Evolutionary conservation across 2,797 vertebrate genomes (phyloP).

Genomic region (Amblyraja radiata): DNA sequence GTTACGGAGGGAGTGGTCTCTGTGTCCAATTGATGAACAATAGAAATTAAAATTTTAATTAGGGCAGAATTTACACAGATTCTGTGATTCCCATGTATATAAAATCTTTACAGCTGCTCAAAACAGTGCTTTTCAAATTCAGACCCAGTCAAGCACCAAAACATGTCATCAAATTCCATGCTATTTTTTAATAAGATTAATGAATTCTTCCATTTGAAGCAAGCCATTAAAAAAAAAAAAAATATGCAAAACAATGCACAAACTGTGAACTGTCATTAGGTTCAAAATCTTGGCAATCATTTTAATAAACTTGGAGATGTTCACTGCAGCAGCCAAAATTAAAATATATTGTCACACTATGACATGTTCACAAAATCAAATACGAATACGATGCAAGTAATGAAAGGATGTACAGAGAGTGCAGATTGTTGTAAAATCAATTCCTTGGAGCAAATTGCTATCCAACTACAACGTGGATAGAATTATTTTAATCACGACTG

Average conservation of each 20-base stretch:
- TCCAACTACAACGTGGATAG: background rate
- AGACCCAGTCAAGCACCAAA: background rate
- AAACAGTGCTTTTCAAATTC: background rate
- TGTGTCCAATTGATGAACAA: background rate
- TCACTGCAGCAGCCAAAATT: background rate
- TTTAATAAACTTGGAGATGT: background rate
- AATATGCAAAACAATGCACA: background rate
- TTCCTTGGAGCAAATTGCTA: background rate
- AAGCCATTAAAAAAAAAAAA: background rate
- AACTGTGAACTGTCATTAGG: background rate
- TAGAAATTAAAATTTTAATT: background rate
- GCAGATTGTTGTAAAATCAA: background rate
- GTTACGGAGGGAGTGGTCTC: too few relatives aligned
- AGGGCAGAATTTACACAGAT: background rate
- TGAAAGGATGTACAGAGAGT: background rate
- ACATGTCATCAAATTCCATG: background rate
- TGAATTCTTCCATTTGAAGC: background rate
- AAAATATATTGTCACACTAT: background rate
- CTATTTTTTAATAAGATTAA: background rate
- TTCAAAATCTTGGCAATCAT: background rate
- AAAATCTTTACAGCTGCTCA: background rate
- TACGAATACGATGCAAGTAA: background rate
- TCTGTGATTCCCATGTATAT: background rate
- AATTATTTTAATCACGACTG: background rate
- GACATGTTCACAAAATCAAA: background rate